Conservation (phyloP, 1,140 invertebrate species). For the Macrobrachium nipponense region DNA sequence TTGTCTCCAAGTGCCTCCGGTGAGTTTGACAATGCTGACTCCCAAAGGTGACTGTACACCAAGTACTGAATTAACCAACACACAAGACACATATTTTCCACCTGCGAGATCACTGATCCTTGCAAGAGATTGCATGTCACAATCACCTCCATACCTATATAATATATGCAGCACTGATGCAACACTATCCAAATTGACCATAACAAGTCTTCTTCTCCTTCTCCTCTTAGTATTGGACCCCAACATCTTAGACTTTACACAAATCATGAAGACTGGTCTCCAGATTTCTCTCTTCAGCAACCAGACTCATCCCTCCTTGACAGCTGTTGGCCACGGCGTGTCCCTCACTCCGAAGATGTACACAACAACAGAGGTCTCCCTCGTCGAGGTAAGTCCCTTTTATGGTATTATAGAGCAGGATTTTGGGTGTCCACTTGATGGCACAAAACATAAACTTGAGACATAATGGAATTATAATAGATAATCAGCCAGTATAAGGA, state of each 20-base stretch:
- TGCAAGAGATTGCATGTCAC: no score
- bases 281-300: conserved; percentile 29
- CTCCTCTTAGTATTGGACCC: conserved; percentile 1
- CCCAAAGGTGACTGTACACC: no score
- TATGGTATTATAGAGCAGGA: not conserved
- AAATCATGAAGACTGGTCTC: conserved; percentile 29
- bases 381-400: conserved; percentile 8
- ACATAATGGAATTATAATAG: no score
- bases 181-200: not conserved
- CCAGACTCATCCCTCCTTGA: conserved; percentile 37
- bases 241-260: conserved; percentile 24
- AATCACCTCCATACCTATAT: no score
- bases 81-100: no score
- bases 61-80: no score
- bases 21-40: no score
- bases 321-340: conserved; percentile 30
- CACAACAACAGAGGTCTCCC: conserved; percentile 25
- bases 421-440: not conserved
- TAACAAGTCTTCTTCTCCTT: not conserved
- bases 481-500: no score
- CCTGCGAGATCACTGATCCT: no score
- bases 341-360: conserved; percentile 15
- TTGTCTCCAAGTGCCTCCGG: no score
- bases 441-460: no score
- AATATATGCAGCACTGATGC: no score